phyloP scores from a whole-genome alignment of 2,888 invertebrate genomes.

The Tiliacea aurago region DNA sequence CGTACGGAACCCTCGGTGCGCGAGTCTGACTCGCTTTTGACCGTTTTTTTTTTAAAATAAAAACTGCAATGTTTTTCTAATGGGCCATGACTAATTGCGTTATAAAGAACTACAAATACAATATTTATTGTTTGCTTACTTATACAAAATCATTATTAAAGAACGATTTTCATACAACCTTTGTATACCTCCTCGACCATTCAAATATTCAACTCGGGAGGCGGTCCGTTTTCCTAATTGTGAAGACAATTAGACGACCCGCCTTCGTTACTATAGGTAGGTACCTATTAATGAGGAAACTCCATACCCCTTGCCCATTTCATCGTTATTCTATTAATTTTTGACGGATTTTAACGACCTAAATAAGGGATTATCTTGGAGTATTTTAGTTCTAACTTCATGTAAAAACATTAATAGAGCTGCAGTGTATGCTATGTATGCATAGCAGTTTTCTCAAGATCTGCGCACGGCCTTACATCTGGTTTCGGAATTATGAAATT shows the following conservation, averaged over 20 bases:
- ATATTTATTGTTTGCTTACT: neutral
- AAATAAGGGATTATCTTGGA: neutral
- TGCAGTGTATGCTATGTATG: neutral
- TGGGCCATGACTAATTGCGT: neutral
- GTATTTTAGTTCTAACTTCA: neutral
- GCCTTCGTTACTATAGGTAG: slow-evolving; percentile 76
- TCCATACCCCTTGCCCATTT: slow-evolving; percentile 71
- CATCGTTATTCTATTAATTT: slow-evolving; percentile 58
- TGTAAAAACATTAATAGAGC: neutral
- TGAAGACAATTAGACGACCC: slow-evolving; percentile 84
- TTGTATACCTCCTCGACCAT: neutral
- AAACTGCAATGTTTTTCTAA: neutral
- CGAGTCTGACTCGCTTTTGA: too few relatives aligned
- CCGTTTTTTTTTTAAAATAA: too few relatives aligned
- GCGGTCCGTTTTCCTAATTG: slow-evolving; percentile 80
- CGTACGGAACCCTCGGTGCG: too few relatives aligned
- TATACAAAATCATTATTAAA: neutral
- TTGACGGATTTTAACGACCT: slow-evolving; percentile 42
- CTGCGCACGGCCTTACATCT: neutral
- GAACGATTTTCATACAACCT: neutral
- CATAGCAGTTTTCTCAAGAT: neutral
- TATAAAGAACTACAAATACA: neutral
- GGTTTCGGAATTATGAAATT: neutral
- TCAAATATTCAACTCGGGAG: slow-evolving; percentile 26
- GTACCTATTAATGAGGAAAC: slow-evolving; percentile 84